Evolutionary conservation across 2,888 invertebrate genomes (phyloP).

Genomic region (Eupithecia pulchellata): DNA sequence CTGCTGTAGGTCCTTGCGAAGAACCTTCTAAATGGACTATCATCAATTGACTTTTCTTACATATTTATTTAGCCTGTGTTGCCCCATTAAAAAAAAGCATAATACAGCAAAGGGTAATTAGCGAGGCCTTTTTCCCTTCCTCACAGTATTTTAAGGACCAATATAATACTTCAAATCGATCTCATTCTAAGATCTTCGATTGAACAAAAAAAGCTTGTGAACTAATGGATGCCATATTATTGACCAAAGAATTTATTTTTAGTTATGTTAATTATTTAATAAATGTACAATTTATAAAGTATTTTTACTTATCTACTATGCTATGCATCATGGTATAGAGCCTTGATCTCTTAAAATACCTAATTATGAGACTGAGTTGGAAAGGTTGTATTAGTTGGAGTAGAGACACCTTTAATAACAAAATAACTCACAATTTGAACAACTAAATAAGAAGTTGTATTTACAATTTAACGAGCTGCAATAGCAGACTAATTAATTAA

Average conservation of each 20-base stretch:
- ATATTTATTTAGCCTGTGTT: neutral
- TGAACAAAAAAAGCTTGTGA: neutral
- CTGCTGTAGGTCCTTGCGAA: constrained; percentile 86
- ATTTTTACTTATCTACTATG: neutral
- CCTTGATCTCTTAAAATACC: no score
- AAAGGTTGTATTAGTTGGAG: no score
- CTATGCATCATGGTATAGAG: neutral
- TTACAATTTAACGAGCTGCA: no score
- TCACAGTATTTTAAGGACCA: neutral
- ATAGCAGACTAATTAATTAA: no score
- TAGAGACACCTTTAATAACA: no score
- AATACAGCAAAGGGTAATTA: neutral
- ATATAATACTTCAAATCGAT: neutral
- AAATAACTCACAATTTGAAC: no score
- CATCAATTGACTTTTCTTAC: constrained; percentile 65
- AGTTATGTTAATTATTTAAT: neutral
- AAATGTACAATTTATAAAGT: neutral
- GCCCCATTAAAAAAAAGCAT: neutral
- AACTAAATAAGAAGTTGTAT: no score
- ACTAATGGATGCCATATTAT: neutral
- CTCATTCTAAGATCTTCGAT: neutral
- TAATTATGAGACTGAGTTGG: no score
- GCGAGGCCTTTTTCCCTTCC: neutral
- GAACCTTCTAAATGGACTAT: constrained; percentile 92
- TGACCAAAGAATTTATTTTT: neutral